A percentile compares a stretch with the other conserved stretches of the same genome.
phyloP scores from a whole-genome alignment of 2,888 invertebrate genomes.

The Apamea epomidion region DNA sequence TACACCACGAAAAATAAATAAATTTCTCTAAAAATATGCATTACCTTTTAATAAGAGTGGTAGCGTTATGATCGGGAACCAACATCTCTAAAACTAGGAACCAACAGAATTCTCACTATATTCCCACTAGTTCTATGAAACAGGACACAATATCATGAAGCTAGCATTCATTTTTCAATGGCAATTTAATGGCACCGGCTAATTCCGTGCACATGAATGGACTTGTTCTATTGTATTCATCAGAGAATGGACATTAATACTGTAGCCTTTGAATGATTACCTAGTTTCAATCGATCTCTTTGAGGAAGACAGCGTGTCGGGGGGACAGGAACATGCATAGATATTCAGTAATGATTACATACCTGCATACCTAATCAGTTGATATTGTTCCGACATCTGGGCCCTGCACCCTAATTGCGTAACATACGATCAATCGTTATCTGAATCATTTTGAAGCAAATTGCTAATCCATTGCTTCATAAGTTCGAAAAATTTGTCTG shows the following conservation, averaged over 20 bases:
- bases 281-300: slow-evolving; percentile 13
- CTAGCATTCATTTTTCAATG: slow-evolving; percentile 26
- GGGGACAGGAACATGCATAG: background rate
- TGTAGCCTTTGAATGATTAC: slow-evolving; percentile 21
- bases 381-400: background rate
- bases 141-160: slow-evolving; percentile 15
- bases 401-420: too few relatives aligned
- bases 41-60: too few relatives aligned
- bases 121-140: background rate
- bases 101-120: background rate
- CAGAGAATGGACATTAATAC: slow-evolving; percentile 29
- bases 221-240: slow-evolving; percentile 17
- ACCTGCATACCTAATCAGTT: background rate
- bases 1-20: too few relatives aligned
- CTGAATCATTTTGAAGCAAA: too few relatives aligned
- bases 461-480: too few relatives aligned
- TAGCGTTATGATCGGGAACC: too few relatives aligned
- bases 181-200: slow-evolving; percentile 1
- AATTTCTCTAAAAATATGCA: too few relatives aligned
- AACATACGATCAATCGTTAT: too few relatives aligned
- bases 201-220: slow-evolving; percentile 32
- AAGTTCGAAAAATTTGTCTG: too few relatives aligned
- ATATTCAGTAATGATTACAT: background rate
- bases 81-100: background rate
- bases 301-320: background rate